phyloP scores from a whole-genome alignment of 2,797 vertebrate species.

The Ceryle rudis region DNA sequence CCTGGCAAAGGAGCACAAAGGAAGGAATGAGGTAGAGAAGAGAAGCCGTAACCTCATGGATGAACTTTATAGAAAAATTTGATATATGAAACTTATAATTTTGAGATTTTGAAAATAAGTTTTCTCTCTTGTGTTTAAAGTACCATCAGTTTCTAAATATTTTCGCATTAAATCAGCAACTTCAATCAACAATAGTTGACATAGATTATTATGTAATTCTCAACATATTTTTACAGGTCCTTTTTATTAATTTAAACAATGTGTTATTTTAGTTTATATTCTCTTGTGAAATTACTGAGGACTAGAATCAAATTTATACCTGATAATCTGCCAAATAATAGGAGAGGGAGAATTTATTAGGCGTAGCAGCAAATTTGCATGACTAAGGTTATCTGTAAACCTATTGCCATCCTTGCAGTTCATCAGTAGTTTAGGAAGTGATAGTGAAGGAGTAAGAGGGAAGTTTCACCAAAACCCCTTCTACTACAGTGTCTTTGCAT shows the following conservation, averaged over 20 bases:
- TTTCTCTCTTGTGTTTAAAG: background rate
- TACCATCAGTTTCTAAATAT: background rate
- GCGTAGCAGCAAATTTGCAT: accelerated
- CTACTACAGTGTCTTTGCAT: background rate
- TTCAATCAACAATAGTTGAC: background rate
- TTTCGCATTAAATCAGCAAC: background rate
- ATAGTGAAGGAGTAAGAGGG: background rate
- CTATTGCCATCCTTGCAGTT: background rate
- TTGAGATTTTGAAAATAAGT: background rate
- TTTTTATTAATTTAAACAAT: background rate
- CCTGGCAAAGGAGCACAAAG: background rate
- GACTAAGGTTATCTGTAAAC: background rate
- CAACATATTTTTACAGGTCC: background rate
- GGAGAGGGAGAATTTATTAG: background rate
- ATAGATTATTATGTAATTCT: background rate
- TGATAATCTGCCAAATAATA: background rate
- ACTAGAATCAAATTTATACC: background rate
- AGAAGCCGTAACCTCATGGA: background rate
- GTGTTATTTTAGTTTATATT: background rate
- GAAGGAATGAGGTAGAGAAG: background rate
- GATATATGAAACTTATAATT: background rate
- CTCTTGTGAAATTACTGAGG: background rate
- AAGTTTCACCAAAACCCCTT: background rate
- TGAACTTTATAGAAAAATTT: background rate
- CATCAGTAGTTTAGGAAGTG: background rate